Evolutionary conservation across 2,113 vertebrate species (phyloP).

Genomic region (Sturnira hondurensis): DNA sequence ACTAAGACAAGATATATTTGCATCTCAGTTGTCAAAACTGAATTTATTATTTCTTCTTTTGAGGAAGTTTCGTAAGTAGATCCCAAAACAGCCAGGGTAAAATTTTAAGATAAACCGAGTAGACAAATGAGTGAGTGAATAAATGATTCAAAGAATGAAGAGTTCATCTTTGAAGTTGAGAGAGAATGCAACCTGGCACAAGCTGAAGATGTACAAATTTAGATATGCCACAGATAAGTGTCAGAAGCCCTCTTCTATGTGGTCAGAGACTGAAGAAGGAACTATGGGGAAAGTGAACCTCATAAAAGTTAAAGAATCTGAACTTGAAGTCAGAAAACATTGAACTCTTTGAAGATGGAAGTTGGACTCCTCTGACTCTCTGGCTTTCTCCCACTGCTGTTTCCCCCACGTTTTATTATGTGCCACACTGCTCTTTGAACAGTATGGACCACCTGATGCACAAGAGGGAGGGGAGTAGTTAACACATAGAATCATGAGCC

Average conservation of each 20-base stretch:
- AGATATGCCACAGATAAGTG: too few species aligned
- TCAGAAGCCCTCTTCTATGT: not conserved
- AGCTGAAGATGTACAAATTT: not conserved
- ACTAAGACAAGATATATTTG: not conserved
- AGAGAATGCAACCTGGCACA: not conserved
- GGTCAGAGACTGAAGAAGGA: not conserved
- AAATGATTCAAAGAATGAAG: not conserved
- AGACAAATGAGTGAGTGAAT: not conserved
- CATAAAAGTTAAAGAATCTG: not conserved
- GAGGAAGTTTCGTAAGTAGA: not conserved
- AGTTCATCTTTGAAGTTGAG: not conserved
- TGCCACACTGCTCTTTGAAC: not conserved
- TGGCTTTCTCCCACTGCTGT: not conserved
- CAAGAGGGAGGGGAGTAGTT: not conserved
- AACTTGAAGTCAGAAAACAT: not conserved
- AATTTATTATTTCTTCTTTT: not conserved
- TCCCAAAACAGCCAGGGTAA: not conserved
- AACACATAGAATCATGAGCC: not conserved
- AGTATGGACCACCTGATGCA: too few species aligned
- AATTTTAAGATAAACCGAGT: not conserved
- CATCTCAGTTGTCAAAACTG: not conserved
- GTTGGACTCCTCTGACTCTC: not conserved
- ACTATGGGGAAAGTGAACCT: not conserved
- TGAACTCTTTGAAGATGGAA: not conserved
- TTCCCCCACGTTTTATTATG: not conserved